Base-by-base conservation (phyloP, 2,797 vertebrate genomes). In the Zalophus californianus region DNA sequence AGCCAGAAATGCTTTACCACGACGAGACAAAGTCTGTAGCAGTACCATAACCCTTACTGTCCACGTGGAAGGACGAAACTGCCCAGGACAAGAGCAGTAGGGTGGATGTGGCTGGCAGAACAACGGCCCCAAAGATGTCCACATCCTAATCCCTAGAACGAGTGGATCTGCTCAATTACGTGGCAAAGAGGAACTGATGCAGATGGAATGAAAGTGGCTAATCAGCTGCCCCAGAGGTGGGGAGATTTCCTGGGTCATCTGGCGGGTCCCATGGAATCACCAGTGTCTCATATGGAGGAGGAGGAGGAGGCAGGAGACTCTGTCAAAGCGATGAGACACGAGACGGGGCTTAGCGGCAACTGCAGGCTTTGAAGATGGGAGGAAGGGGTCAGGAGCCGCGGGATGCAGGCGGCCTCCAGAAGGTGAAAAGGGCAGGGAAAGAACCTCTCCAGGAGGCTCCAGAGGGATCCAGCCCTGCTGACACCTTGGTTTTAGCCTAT, bases 351-450 rank as follows among this genome's bases (percentile, higher is more conserved):
- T 21, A 6, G 14, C 18, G 3, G 52, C 29, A 29, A 56, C 1
- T 32, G 38, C n/a, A 13, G 66, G n/a, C 60, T 72, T 3, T 52
- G 18, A 79, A 54, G 90, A 38, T 38, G 23, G 18, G 35, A 32
- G 27, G 14, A 29, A 44, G 27, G 20, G n/a, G 38, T 73, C 20
- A 2, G 4, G 29, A 38, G n/a, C 32, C 66, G 8, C 15, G 78
- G 23, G 21, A 23, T 0, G 4, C 3, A 11, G 16, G 20, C 0
- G 0, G 87, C 64, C 48, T 80, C 91, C 1, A 10, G 32, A 21
- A 35, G n/a, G 38, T 3, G 32, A 4, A 1, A 80, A 66, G 62
- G 23, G 62, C 48, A 20, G 70, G 58, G 56, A 44, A 4, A 27
- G 32, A 35, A 32, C 15, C 35, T 20, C 25, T 56, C 64, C 73